A percentile compares a stretch with the other conserved stretches of the same genome.
phyloP scores from a whole-genome alignment of 1,140 invertebrate genomes.

The Panulirus ornatus region DNA sequence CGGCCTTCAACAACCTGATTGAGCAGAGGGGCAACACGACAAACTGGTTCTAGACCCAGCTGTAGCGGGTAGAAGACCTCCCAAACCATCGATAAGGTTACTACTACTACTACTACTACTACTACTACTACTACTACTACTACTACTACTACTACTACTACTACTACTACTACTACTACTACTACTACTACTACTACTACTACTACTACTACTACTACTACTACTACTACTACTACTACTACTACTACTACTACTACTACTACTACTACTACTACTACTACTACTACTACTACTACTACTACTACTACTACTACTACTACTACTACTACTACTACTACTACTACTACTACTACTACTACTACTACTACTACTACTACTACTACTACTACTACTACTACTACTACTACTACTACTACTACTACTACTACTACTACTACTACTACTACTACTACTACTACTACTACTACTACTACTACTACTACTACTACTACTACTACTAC shows the following conservation, averaged over 20 bases:
- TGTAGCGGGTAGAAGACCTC: no score
- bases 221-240: constrained; percentile 15
- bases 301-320: background rate
- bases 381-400: constrained; percentile 17
- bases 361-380: constrained; percentile 17
- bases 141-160: constrained; percentile 27
- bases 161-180: constrained; percentile 33
- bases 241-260: constrained; percentile 20
- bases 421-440: constrained; percentile 20
- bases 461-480: constrained; percentile 17
- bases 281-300: background rate
- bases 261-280: constrained; percentile 28
- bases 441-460: constrained; percentile 17
- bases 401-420: constrained; percentile 17
- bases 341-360: background rate
- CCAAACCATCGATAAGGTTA: background rate
- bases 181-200: background rate
- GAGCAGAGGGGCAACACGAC: no score
- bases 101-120: constrained; percentile 21
- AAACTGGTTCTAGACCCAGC: no score
- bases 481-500: constrained; percentile 20
- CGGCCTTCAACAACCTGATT: no score
- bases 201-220: constrained; percentile 22
- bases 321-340: constrained; percentile 9
- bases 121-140: constrained; percentile 18